These are phyloP conservation scores for Petaurus breviceps DNA, from an alignment of 2,113 vertebrate species.

Conservation along the genomic window DNA sequence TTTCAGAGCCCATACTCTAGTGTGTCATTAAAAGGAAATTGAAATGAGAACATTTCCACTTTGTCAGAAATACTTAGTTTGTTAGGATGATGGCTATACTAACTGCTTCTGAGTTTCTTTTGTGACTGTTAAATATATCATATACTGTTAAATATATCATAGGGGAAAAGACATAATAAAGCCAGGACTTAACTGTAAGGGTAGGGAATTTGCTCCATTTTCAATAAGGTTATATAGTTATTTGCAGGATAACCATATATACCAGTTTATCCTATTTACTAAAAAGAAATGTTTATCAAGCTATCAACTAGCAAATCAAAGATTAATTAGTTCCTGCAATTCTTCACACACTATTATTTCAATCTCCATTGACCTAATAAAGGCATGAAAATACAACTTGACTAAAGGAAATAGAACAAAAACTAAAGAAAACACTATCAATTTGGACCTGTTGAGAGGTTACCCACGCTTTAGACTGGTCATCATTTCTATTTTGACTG, in stretches of 20 bases:
- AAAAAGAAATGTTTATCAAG: slow-evolving; percentile 76
- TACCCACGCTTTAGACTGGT: not conserved
- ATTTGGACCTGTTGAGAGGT: not conserved
- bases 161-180: slow-evolving; percentile 58
- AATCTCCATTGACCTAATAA: not conserved
- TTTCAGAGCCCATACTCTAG: slow-evolving; percentile 79
- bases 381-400: not conserved
- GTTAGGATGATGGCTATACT: slow-evolving; percentile 70
- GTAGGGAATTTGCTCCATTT: slow-evolving; percentile 62
- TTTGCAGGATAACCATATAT: slow-evolving; percentile 73
- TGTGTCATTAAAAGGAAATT: slow-evolving; percentile 82
- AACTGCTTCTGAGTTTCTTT: slow-evolving; percentile 74
- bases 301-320: slow-evolving; percentile 79
- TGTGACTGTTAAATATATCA: slow-evolving; percentile 75
- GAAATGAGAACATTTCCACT: slow-evolving; percentile 79
- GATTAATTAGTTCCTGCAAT: slow-evolving; percentile 77
- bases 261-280: slow-evolving; percentile 76
- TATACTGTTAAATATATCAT: slow-evolving; percentile 56
- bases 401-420: not conserved
- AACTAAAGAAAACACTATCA: not conserved
- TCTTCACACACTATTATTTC: not conserved
- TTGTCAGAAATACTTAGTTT: slow-evolving; percentile 77
- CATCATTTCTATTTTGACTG: not conserved
- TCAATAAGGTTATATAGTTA: slow-evolving; percentile 66
- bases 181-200: slow-evolving; percentile 42